Evolutionary conservation across 1,140 invertebrate genomes (phyloP), one percentile per base, ranked within the genome.

Genomic region (Meteorus sp.): DNA sequence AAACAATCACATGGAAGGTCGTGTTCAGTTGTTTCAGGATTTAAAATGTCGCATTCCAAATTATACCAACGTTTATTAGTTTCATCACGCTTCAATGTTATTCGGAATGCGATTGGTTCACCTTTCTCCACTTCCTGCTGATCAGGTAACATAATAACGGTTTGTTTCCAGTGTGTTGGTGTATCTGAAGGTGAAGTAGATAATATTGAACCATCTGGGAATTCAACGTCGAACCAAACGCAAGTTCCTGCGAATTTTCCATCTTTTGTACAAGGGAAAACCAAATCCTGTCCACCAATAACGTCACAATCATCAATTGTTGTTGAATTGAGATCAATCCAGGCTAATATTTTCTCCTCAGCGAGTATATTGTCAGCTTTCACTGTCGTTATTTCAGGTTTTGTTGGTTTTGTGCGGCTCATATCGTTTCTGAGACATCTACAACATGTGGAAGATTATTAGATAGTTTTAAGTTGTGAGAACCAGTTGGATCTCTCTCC

Each of bases 111-210:
- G 27, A 85, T 57, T 9, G 83, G 76, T 43, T 91, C 87, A 81
- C 88, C 88, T 81, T 86, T 73, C 64, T 83, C 83, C 0, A 94
- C 82, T 63, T 76, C 57, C 65, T 86, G 81, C 61, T 86, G 83
- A 64, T 88, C 72, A 63, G 84, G 87, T 35, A 98, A 82, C 70
- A 94, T 91, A 68, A 94, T 88, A 4, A 95, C 86, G 1, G 94
- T 97, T 81, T 99, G 97, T 72, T 98, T 97, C 97, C 97, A 99
- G 81, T 99, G 96, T 13, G 97, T 99, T 60, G 84, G 83, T 71
- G 84, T 86, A 70, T 78, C 81, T 63, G 77, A 81, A 62, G 89
- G 94, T 54, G 89, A 89, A 66, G 92, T 94, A 44, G 86, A 87
- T 62, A 94, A 85, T 23, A 82, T 76, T 11, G 87, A 78, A 20